These are phyloP conservation scores for Ciona savignyi DNA, from an alignment of 23 tunicate species.

Conservation along the genomic window DNA sequence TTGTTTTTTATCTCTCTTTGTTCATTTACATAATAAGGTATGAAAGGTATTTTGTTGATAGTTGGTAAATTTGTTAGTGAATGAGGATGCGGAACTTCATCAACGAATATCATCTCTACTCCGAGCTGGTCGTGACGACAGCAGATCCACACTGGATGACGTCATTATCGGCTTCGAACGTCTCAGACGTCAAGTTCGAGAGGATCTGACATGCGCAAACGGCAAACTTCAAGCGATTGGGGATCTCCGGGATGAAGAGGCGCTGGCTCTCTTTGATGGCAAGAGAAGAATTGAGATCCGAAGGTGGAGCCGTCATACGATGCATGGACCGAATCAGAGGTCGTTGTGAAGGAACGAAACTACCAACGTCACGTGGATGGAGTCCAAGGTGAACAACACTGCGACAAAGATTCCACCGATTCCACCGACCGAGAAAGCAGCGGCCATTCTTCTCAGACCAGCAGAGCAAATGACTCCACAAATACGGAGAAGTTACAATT, in stretches of 20 bases:
- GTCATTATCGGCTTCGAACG: slow-evolving; percentile 74
- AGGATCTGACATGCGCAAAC: slow-evolving; percentile 42
- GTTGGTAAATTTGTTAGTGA: too few species aligned
- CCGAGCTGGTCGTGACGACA: slow-evolving; percentile 55
- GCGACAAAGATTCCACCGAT: neutral
- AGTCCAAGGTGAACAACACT: neutral
- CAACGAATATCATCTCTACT: slow-evolving; percentile 7
- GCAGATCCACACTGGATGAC: slow-evolving; percentile 68
- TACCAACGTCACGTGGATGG: neutral
- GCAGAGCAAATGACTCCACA: neutral
- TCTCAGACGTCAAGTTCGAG: slow-evolving; percentile 39
- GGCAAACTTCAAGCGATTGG: slow-evolving; percentile 14
- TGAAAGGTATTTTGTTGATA: too few species aligned
- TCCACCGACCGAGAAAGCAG: neutral
- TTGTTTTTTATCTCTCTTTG: too few species aligned
- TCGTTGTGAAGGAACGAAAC: slow-evolving; percentile 1
- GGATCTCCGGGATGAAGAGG: slow-evolving; percentile 32
- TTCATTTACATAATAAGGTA: too few species aligned
- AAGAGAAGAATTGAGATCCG: neutral
- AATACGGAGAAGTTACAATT: too few species aligned
- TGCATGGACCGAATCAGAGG: slow-evolving; percentile 74
- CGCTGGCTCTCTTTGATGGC: slow-evolving; percentile 19
- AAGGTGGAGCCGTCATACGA: slow-evolving; percentile 15
- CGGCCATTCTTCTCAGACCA: too few species aligned
- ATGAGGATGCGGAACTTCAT: neutral